These are phyloP conservation scores for Sinocyclocheilus rhinocerous DNA, from an alignment of 2,113 vertebrate species.

Conservation along the genomic window DNA sequence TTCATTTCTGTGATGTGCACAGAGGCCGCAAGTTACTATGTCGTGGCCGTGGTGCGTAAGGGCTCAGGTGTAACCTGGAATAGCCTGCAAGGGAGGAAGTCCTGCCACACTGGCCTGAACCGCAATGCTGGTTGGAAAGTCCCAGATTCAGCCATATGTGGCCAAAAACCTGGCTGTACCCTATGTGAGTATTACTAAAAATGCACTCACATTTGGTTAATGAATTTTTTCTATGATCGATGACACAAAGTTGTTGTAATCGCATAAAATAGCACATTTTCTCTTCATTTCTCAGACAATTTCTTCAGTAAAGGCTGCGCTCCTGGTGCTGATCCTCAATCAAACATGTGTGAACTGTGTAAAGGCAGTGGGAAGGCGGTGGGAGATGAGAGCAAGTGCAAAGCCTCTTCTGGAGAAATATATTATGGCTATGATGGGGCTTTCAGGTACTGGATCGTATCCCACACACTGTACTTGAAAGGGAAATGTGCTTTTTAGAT, in stretches of 20 bases:
- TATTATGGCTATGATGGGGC: constrained; percentile 86
- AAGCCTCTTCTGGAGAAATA: constrained; percentile 73
- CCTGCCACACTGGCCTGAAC: constrained; percentile 83
- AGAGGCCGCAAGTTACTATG: constrained; percentile 70
- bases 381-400: constrained; percentile 71
- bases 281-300: constrained; percentile 59
- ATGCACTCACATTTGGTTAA: not conserved
- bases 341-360: constrained; percentile 82
- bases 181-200: constrained; percentile 75
- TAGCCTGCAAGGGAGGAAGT: constrained; percentile 78
- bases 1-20: not conserved
- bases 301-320: constrained; percentile 85
- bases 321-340: constrained; percentile 77
- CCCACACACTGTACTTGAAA: not conserved
- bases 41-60: constrained; percentile 86
- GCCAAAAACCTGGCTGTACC: constrained; percentile 69
- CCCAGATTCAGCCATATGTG: constrained; percentile 81
- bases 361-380: constrained; percentile 61
- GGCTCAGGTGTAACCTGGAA: constrained; percentile 72
- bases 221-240: not conserved
- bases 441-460: constrained; percentile 74
- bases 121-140: constrained; percentile 88
- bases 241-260: not conserved
- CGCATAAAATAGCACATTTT: not conserved
- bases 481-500: not conserved